These are phyloP conservation scores for Eupithecia subfuscata DNA, from an alignment of 2,888 invertebrate genomes.

Conservation along the genomic window DNA sequence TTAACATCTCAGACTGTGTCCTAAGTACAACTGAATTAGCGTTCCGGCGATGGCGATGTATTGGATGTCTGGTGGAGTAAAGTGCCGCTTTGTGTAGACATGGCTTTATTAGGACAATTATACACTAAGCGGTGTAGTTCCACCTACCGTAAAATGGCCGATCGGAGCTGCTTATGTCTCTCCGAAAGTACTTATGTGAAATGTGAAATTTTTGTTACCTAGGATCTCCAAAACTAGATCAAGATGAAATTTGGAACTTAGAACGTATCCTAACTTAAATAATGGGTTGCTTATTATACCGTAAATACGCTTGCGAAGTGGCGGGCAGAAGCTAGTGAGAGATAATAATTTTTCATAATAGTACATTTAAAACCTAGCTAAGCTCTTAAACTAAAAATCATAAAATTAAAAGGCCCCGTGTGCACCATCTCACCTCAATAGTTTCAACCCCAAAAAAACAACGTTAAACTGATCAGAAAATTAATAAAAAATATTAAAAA, in stretches of 20 bases:
- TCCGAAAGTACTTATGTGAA: no score
- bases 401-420: neutral
- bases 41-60: constrained; percentile 27
- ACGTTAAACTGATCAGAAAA: constrained; percentile 24
- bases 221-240: no score
- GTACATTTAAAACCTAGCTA: neutral
- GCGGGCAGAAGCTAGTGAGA: no score
- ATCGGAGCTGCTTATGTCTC: neutral
- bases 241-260: no score
- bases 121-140: neutral
- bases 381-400: no score
- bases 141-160: neutral
- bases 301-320: no score
- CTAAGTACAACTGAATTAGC: constrained; percentile 27
- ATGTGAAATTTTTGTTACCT: no score
- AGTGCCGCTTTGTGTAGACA: constrained; percentile 33
- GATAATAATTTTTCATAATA: neutral
- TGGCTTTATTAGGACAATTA: constrained; percentile 19
- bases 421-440: neutral
- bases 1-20: neutral
- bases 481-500: constrained; percentile 28
- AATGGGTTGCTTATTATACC: no score
- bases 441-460: constrained; percentile 21
- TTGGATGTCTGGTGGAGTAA: constrained; percentile 31
- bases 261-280: no score